Evolutionary conservation across 2,888 invertebrate species (phyloP).

Genomic region (Andrena praecox): DNA sequence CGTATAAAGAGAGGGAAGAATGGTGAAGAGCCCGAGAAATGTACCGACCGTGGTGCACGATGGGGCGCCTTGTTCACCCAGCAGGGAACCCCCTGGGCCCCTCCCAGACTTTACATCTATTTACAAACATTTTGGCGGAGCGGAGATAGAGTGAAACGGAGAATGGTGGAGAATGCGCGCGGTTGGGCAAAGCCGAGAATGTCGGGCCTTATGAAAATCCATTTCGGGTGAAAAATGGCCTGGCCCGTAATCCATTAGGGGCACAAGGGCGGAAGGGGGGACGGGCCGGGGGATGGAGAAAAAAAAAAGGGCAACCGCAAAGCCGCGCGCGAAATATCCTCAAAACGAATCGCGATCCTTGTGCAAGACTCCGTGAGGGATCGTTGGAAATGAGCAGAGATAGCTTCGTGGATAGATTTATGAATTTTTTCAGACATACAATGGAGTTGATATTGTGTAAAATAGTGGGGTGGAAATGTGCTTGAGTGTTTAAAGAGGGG

Average conservation of each 20-base stretch:
- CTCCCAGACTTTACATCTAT: conserved; percentile 82
- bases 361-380: neutral
- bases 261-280: conserved; percentile 46
- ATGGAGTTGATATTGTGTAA: no score
- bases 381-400: neutral
- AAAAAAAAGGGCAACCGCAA: conserved; percentile 43
- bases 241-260: conserved; percentile 69
- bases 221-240: conserved; percentile 80
- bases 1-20: conserved; percentile 72
- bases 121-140: conserved; percentile 84
- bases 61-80: conserved; percentile 82
- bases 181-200: conserved; percentile 67
- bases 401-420: neutral
- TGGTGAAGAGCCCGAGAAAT: conserved; percentile 72
- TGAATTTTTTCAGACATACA: neutral
- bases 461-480: no score
- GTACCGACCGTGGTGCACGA: conserved; percentile 73
- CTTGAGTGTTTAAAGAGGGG: no score
- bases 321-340: conserved; percentile 52
- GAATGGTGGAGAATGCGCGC: conserved; percentile 61
- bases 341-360: conserved; percentile 47
- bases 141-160: conserved; percentile 64
- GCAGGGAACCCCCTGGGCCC: conserved; percentile 77
- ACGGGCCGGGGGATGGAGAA: conserved; percentile 23
- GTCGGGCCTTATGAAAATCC: conserved; percentile 75